phyloP scores from a whole-genome alignment of 2,797 vertebrate species.

The Acrocephalus scirpaceus region DNA sequence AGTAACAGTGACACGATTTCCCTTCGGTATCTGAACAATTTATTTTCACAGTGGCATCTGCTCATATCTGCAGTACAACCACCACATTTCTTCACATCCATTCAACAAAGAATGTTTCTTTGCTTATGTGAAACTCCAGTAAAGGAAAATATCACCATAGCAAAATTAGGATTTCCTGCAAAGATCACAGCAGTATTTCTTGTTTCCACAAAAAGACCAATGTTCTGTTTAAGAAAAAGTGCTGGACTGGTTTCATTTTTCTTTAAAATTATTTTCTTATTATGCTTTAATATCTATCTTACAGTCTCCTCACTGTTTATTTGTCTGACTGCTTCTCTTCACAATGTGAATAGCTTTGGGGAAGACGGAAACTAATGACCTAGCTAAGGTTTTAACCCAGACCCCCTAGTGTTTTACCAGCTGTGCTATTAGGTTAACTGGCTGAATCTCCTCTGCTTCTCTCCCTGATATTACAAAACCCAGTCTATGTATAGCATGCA shows the following conservation, averaged over 20 bases:
- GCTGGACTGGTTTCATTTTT: constrained; percentile 1
- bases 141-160: neutral
- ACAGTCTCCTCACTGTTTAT: constrained; percentile 60
- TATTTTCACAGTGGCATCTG: constrained; percentile 27
- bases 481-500: neutral
- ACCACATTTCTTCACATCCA: constrained; percentile 14
- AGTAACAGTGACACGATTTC: neutral
- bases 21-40: neutral
- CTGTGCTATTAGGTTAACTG: constrained; percentile 73
- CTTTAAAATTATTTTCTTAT: constrained; percentile 38
- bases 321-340: constrained; percentile 66
- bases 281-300: constrained; percentile 42
- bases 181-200: constrained; percentile 21
- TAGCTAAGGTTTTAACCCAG: constrained; percentile 63
- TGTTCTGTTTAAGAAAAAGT: constrained; percentile 14
- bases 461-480: constrained; percentile 13
- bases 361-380: constrained; percentile 75
- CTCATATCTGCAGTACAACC: neutral
- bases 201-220: constrained; percentile 28
- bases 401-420: constrained; percentile 66
- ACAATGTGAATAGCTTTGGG: constrained; percentile 64
- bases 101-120: constrained; percentile 24
- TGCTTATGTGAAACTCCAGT: constrained; percentile 4
- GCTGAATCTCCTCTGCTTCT: constrained; percentile 42
- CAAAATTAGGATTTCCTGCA: neutral